These are phyloP conservation scores for Coregonus clupeaformis DNA, from an alignment of 2,113 vertebrate species.

Conservation along the genomic window DNA sequence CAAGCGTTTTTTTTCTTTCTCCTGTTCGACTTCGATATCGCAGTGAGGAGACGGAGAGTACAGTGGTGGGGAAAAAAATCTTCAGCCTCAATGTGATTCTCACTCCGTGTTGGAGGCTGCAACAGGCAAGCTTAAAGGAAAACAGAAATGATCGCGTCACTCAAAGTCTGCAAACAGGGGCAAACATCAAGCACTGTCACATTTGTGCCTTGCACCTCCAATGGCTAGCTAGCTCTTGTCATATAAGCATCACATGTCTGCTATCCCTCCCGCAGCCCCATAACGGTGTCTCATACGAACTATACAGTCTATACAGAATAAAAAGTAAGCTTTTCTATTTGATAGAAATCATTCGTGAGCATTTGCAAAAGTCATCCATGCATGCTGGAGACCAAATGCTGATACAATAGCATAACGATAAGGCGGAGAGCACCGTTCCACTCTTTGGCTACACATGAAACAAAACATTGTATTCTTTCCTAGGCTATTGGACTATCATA, in stretches of 20 bases:
- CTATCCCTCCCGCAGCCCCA: slow-evolving; percentile 48
- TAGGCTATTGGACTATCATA: slow-evolving; percentile 3
- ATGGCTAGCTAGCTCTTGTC: slow-evolving; percentile 68
- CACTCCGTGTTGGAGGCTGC: slow-evolving; percentile 80
- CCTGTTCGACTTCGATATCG: slow-evolving; percentile 59
- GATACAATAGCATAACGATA: neutral
- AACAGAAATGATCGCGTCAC: slow-evolving; percentile 89
- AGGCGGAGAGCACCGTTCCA: neutral
- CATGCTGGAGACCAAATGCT: neutral
- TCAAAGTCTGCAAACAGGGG: slow-evolving; percentile 82
- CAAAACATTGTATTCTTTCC: neutral
- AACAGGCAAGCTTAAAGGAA: slow-evolving; percentile 90
- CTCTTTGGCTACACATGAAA: neutral
- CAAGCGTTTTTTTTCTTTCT: slow-evolving; percentile 62
- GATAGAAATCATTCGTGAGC: neutral
- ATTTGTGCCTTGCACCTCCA: slow-evolving; percentile 76
- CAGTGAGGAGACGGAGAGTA: slow-evolving; percentile 46
- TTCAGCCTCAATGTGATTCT: slow-evolving; percentile 67
- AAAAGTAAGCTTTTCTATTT: neutral
- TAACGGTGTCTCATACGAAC: neutral
- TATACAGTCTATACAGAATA: neutral
- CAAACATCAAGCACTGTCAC: slow-evolving; percentile 79
- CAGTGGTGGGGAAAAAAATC: slow-evolving; percentile 48
- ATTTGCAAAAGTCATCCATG: neutral
- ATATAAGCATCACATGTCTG: slow-evolving; percentile 72